phyloP scores from a whole-genome alignment of 2,888 invertebrate genomes.

The Magallana nippona region DNA sequence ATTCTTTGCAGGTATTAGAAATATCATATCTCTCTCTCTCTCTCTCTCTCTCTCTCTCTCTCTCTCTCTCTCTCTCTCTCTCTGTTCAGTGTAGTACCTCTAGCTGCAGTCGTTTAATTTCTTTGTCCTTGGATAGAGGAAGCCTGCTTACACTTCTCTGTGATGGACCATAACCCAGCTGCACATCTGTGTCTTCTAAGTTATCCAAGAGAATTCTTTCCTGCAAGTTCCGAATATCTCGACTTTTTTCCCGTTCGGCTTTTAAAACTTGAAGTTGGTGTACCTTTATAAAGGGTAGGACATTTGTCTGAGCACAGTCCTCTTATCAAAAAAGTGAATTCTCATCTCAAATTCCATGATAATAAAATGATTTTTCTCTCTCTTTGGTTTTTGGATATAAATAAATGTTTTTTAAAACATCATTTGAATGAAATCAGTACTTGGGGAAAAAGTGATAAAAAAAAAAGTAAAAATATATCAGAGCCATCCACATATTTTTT shows the following conservation, averaged over 20 bases:
- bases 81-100: conserved; percentile 57
- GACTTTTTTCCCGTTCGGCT: conserved; percentile 61
- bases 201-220: conserved; percentile 70
- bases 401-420: neutral
- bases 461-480: neutral
- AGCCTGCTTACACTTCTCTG: conserved; percentile 53
- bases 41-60: neutral
- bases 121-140: conserved; percentile 66
- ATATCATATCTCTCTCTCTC: neutral
- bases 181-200: conserved; percentile 60
- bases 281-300: conserved; percentile 50
- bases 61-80: neutral
- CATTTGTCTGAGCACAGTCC: neutral
- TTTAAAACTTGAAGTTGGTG: conserved; percentile 60
- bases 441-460: neutral
- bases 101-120: conserved; percentile 67
- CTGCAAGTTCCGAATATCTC: conserved; percentile 70
- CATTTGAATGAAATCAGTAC: neutral
- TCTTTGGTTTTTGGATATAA: neutral
- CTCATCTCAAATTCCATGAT: too few species aligned
- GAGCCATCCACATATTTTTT: conserved; percentile 13
- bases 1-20: too few species aligned
- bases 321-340: neutral
- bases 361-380: neutral
- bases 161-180: conserved; percentile 34